Base-by-base conservation (phyloP, 2,797 vertebrate genomes). In the Caiman crocodilus region DNA sequence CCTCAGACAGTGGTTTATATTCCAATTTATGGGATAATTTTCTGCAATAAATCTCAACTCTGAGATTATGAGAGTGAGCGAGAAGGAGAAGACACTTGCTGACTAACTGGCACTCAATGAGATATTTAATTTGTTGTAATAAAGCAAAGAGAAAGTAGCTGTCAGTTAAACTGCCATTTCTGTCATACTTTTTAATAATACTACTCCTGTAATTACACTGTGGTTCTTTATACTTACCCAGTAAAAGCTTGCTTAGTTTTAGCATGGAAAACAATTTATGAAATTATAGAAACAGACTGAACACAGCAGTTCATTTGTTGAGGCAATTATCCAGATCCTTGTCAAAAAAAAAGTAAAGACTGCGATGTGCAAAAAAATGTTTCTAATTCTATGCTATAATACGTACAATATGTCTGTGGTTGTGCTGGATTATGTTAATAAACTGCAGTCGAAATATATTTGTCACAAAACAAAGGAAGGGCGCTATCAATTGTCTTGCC, bases 171-270 rank as follows among this genome's bases (percentile, higher is more conserved):
- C 96, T 98, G 97, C 97, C 96, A 98, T 95, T 98, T 98, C 98
- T 98, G 98, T 98, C 98, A 98, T 97, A 98, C 96, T 96, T 98
- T 98, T 98, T 98, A 98, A 98, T 98, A 98, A 98, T 97, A 98
- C 94, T 97, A 97, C 97, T 98, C 96, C 95, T 97, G 96, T 98
- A 98, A 98, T 98, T 98, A 98, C 96, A 98, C 95, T 98, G 95
- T 82, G 97, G 96, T 98, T 98, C 98, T 98, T 98, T 98, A 98
- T 97, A 98, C 98, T 98, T 98, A 98, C 96, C 97, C 98, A 98
- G 98, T 98, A 97, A 98, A 98, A 97, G 94, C 95, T 96, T 96
- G 94, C 96, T 97, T 97, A 97, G 97, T 96, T 98, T 98, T 97
- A 96, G 94, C 96, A 97, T 91, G 95, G 93, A 98, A 98, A 98